Conservation (phyloP, 2,888 invertebrate species). For the Meta bourneti region DNA sequence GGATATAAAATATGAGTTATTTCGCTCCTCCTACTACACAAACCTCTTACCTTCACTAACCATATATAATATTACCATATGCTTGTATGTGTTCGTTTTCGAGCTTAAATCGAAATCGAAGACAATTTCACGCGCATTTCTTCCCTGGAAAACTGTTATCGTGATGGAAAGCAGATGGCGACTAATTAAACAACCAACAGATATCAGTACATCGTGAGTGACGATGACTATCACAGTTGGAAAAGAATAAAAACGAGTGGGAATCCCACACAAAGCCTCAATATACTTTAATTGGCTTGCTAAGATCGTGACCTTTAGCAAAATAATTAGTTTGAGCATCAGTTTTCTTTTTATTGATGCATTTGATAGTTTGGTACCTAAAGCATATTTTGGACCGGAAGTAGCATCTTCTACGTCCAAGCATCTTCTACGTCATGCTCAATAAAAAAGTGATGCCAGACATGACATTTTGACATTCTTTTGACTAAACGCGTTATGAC, state of each 20-base stretch:
- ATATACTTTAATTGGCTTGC: not conserved
- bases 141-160: constrained; percentile 8
- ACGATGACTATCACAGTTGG: constrained; percentile 15
- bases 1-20: not conserved
- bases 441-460: not conserved
- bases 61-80: not conserved
- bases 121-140: not conserved
- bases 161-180: constrained; percentile 39
- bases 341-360: not conserved
- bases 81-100: not conserved
- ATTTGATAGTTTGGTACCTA: too few relatives aligned
- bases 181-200: constrained; percentile 57
- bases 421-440: not conserved
- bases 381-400: not conserved
- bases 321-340: not conserved
- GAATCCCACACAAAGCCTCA: not conserved
- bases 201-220: constrained; percentile 38
- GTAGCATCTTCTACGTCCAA: not conserved
- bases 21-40: too few relatives aligned
- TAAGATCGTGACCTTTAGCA: not conserved
- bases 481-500: not conserved
- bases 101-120: constrained; percentile 16
- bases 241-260: not conserved
- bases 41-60: not conserved
- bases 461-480: not conserved